Evolutionary conservation across 2,888 invertebrate genomes (phyloP).

Genomic region (Cataglyphis livida): DNA sequence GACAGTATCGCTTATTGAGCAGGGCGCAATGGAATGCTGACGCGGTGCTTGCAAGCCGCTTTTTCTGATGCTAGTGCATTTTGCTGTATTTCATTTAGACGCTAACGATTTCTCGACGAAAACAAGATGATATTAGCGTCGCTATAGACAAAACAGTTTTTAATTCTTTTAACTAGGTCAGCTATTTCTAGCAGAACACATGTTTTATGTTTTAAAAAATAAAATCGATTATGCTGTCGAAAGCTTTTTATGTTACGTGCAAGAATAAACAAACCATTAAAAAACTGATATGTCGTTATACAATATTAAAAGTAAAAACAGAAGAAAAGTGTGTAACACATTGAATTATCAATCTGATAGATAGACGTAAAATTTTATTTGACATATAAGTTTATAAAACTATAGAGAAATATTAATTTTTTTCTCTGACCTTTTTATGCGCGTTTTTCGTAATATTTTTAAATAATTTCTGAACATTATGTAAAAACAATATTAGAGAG

Average conservation of each 20-base stretch:
- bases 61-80: constrained; percentile 46
- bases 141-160: constrained; percentile 42
- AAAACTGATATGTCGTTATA: not conserved
- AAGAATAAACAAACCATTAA: not conserved
- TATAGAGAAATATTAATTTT: not conserved
- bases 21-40: constrained; percentile 51
- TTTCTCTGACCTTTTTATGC: not conserved
- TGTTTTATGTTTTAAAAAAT: constrained; percentile 22
- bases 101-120: constrained; percentile 43
- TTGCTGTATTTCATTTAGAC: constrained; percentile 38
- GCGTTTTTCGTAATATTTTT: not conserved
- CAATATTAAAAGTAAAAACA: not conserved
- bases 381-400: not conserved
- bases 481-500: not conserved
- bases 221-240: not conserved
- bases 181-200: not conserved
- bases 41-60: constrained; percentile 31
- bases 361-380: constrained; percentile 9
- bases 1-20: constrained; percentile 50
- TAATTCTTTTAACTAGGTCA: constrained; percentile 32
- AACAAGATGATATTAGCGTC: not conserved
- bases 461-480: not conserved
- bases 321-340: not conserved
- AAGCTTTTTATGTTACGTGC: not conserved
- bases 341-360: not conserved